Conservation (phyloP, 2,888 invertebrate species). For the Cephus sareptanus region DNA sequence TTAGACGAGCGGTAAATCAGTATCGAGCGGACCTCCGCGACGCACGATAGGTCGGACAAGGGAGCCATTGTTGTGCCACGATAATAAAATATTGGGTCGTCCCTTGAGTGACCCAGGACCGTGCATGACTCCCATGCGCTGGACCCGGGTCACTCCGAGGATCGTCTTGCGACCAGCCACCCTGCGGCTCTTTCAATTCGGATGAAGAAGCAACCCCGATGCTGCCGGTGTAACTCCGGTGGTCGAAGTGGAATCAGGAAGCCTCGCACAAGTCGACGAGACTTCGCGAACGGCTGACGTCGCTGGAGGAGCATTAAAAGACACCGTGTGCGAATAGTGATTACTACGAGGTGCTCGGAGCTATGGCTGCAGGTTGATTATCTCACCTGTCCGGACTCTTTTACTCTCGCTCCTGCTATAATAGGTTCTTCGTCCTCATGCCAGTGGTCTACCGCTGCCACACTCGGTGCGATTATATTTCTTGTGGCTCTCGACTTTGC, state of each 20-base stretch:
- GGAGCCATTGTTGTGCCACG: conserved; percentile 36
- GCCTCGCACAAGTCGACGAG: neutral
- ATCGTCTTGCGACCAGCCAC: neutral
- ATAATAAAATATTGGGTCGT: conserved; percentile 49
- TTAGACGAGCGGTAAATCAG: conserved; percentile 65
- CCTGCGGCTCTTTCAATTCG: neutral
- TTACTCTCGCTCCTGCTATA: conserved; percentile 59
- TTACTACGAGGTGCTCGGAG: conserved; percentile 56
- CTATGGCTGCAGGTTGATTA: conserved; percentile 58
- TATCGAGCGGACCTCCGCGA: conserved; percentile 60
- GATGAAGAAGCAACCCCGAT: neutral
- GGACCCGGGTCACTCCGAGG: neutral
- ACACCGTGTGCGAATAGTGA: conserved; percentile 54
- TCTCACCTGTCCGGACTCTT: conserved; percentile 62
- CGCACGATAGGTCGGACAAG: conserved; percentile 45
- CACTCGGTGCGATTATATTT: conserved; percentile 16
- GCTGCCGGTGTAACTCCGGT: neutral
- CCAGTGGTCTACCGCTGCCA: conserved; percentile 37
- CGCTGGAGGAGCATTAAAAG: conserved; percentile 47
- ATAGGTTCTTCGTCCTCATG: conserved; percentile 55
- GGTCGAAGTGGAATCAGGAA: neutral
- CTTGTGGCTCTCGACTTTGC: conserved; percentile 2
- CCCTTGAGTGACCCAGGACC: neutral
- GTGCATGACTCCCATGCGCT: neutral
- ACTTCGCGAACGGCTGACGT: conserved; percentile 17